Evolutionary conservation across 2,888 invertebrate genomes (phyloP).

Genomic region (Drosophila melanocephala): DNA sequence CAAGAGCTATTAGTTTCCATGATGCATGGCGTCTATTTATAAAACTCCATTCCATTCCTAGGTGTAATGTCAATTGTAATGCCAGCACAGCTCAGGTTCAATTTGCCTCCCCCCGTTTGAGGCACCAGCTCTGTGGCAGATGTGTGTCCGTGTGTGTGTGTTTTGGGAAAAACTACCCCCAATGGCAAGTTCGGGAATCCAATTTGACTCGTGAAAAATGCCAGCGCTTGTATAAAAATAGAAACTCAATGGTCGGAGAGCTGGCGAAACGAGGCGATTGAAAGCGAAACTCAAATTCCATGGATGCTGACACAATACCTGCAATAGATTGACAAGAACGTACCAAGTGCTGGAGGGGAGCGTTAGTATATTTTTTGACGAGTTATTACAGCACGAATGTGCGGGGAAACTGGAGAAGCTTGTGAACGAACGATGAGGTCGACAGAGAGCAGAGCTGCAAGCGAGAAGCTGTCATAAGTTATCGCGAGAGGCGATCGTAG

Average conservation of each 20-base stretch:
- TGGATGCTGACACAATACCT: constrained; percentile 58
- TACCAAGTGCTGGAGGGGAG: constrained; percentile 40
- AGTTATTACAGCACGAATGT: constrained; percentile 73
- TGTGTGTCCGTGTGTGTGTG: constrained; percentile 39
- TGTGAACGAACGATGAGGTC: constrained; percentile 35
- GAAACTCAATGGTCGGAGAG: constrained; percentile 42
- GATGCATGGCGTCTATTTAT: constrained; percentile 50
- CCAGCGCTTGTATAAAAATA: constrained; percentile 65
- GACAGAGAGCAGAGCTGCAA: constrained; percentile 26
- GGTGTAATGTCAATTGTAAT: constrained; percentile 68
- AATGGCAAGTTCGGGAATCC: constrained; percentile 44
- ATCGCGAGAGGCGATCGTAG: constrained; percentile 55
- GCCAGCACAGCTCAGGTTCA: constrained; percentile 67
- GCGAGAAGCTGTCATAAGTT: constrained; percentile 73
- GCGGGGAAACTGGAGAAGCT: constrained; percentile 59
- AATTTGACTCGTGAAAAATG: constrained; percentile 71
- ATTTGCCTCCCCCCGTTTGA: constrained; percentile 51
- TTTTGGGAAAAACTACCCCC: constrained; percentile 61
- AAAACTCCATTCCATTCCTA: constrained; percentile 36
- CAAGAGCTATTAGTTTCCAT: constrained; percentile 47
- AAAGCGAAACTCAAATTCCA: constrained; percentile 64
- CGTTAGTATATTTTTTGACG: constrained; percentile 46
- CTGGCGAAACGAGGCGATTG: constrained; percentile 40
- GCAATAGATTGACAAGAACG: constrained; percentile 44
- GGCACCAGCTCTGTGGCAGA: constrained; percentile 48